A percentile compares a stretch with the other conserved stretches of the same genome.
Conservation (phyloP, 53 echinoderm and acorn worm genomes). For the Holothuria leucospilota region DNA sequence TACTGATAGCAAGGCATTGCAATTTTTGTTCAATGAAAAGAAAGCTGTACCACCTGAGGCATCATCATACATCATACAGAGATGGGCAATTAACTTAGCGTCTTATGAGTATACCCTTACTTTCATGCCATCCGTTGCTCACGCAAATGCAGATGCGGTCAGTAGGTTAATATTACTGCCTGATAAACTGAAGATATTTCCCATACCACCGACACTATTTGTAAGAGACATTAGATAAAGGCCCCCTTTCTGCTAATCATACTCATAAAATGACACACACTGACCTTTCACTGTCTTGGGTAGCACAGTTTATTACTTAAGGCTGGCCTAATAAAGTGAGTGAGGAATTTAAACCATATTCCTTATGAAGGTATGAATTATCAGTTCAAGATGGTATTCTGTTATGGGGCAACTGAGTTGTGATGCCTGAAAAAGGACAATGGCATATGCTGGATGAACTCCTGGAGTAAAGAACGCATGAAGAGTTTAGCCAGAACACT, state of each 20-base stretch:
- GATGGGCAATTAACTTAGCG: too few relatives aligned
- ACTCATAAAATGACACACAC: constrained; percentile 10
- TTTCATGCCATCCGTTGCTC: background rate
- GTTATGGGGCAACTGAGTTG: background rate
- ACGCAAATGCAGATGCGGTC: background rate
- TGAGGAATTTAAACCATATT: background rate
- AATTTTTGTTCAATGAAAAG: background rate
- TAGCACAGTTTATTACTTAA: background rate
- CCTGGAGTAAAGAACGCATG: constrained; percentile 12
- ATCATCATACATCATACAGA: background rate
- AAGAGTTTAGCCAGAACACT: constrained; percentile 1
- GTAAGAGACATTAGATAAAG: background rate
- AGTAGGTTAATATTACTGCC: constrained; percentile 6
- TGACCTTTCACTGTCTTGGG: background rate
- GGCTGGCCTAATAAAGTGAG: background rate
- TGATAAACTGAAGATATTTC: background rate
- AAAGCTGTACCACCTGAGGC: background rate
- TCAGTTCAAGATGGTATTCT: background rate
- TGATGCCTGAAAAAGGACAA: too few relatives aligned
- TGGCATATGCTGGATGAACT: too few relatives aligned
- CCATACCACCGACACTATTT: background rate
- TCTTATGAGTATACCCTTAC: too few relatives aligned
- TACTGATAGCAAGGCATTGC: too few relatives aligned
- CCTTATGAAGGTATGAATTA: background rate
- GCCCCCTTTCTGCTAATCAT: background rate